Percentiles rank a stretch among this genome's conserved stretches.
Conservation (phyloP, 2,797 vertebrate species). For the Sebastiscus albofasciatus region DNA sequence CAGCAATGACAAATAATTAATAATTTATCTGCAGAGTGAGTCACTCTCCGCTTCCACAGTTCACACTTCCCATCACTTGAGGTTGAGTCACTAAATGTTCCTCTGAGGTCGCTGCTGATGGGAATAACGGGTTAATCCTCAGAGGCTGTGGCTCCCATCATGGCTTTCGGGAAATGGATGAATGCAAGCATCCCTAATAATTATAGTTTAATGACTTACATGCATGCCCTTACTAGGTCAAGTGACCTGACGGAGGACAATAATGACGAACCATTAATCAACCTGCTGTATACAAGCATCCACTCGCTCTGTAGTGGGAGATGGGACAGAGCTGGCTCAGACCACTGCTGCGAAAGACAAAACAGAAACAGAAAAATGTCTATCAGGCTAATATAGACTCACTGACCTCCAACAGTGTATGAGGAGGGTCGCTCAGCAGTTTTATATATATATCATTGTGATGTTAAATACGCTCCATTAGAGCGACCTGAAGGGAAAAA, state of each 20-base stretch:
- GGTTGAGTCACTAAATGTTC: constrained; percentile 59
- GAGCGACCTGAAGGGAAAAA: not conserved
- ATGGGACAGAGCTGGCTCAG: not conserved
- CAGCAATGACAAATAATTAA: constrained; percentile 7
- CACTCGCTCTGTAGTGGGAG: not conserved
- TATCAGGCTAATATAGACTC: not conserved
- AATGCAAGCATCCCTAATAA: constrained; percentile 16
- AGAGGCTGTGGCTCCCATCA: not conserved
- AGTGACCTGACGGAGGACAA: constrained; percentile 6
- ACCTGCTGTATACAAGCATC: constrained; percentile 9
- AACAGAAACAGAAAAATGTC: not conserved
- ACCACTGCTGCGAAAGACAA: not conserved
- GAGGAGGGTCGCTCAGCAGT: not conserved
- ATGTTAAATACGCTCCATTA: constrained; percentile 17
- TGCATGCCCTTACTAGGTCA: constrained; percentile 12
- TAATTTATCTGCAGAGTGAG: constrained; percentile 23
- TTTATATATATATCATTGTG: constrained; percentile 13
- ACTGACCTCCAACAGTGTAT: not conserved
- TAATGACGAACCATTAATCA: constrained; percentile 33
- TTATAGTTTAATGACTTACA: constrained; percentile 34
- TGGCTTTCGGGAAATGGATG: constrained; percentile 45
- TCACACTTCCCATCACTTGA: constrained; percentile 45
- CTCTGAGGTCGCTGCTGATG: constrained; percentile 36
- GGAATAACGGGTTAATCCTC: constrained; percentile 23
- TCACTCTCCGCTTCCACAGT: constrained; percentile 3